Conservation (phyloP, 2,113 vertebrate genomes). For the Nannobrachium achirus region DNA sequence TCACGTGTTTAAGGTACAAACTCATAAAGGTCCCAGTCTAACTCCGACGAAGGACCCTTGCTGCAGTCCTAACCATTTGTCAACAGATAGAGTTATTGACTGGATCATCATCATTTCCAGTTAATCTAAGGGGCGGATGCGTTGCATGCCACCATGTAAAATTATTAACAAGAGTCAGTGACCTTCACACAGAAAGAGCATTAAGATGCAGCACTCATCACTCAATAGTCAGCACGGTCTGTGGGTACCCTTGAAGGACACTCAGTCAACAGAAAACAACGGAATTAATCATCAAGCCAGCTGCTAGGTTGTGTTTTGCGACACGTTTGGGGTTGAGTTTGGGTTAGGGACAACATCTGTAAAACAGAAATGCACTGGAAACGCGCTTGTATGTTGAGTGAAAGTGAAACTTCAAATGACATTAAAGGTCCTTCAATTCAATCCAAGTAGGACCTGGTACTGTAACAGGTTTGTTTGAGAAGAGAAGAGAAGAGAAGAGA, state of each 20-base stretch:
- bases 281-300: constrained; percentile 25
- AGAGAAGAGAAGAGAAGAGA: too few species aligned
- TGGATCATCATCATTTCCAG: constrained; percentile 29
- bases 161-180: constrained; percentile 33
- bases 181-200: constrained; percentile 18
- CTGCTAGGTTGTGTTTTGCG: constrained; percentile 10
- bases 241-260: background rate
- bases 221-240: constrained; percentile 1
- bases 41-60: too few species aligned
- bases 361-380: too few species aligned
- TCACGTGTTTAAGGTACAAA: too few species aligned
- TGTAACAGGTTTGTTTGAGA: too few species aligned
- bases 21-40: too few species aligned
- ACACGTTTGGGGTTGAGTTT: constrained; percentile 1
- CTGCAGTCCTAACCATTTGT: background rate
- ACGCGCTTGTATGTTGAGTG: too few species aligned
- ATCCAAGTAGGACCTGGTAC: too few species aligned
- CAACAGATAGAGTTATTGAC: constrained; percentile 16
- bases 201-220: constrained; percentile 48
- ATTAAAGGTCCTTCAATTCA: too few species aligned
- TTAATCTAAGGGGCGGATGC: constrained; percentile 10
- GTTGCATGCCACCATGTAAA: constrained; percentile 25
- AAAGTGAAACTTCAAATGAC: too few species aligned
- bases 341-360: too few species aligned
- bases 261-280: constrained; percentile 30